A percentile compares a stretch with the other conserved stretches of the same genome.
These are phyloP conservation scores for Pterocles burchelli DNA, from an alignment of 2,113 vertebrate genomes.

Conservation along the genomic window DNA sequence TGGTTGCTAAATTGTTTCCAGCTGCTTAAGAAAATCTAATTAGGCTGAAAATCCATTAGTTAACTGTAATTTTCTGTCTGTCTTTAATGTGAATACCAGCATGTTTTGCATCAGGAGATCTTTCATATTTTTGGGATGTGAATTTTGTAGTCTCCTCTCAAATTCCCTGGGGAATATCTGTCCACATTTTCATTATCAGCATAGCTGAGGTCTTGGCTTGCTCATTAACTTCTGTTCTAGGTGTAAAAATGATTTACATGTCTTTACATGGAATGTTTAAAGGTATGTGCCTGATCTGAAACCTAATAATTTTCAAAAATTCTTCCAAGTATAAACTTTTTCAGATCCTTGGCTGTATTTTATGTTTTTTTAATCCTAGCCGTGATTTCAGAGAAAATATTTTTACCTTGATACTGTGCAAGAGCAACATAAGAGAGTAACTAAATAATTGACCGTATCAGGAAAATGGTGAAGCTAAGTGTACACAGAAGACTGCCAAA, in stretches of 20 bases:
- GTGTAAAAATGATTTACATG: neutral
- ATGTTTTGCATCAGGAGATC: neutral
- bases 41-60: neutral
- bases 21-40: slow-evolving; percentile 9
- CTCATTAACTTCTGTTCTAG: neutral
- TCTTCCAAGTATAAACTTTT: neutral
- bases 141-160: neutral
- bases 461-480: neutral
- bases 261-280: neutral
- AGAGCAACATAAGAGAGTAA: neutral
- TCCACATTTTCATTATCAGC: neutral
- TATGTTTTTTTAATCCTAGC: neutral
- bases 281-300: neutral
- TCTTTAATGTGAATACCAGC: neutral
- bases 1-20: neutral
- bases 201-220: neutral
- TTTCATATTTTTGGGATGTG: neutral
- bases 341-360: neutral
- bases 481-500: neutral
- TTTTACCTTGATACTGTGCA: neutral
- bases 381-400: neutral
- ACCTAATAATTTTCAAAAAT: neutral
- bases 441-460: neutral
- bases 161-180: neutral
- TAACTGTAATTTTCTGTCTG: neutral